These are phyloP conservation scores for Chaunax sp. DNA, from an alignment of 2,797 vertebrate genomes.

Conservation along the genomic window DNA sequence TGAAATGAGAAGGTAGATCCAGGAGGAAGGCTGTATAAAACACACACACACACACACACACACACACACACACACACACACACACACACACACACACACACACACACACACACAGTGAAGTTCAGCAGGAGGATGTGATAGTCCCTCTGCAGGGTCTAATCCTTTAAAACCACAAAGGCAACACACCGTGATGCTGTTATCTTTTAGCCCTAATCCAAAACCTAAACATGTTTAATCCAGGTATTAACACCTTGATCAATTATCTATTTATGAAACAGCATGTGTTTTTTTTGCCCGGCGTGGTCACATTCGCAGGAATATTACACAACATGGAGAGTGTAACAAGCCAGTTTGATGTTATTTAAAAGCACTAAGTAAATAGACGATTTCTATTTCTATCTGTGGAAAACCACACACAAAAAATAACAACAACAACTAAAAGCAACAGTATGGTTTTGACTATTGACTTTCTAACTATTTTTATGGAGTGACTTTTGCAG, in stretches of 20 bases:
- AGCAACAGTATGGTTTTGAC: constrained; percentile 41
- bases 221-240: constrained; percentile 63
- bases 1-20: constrained; percentile 42
- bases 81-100: constrained; percentile 43
- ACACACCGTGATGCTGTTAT: constrained; percentile 63
- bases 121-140: constrained; percentile 48
- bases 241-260: constrained; percentile 61
- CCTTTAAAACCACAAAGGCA: constrained; percentile 66
- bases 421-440: constrained; percentile 41
- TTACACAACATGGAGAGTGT: constrained; percentile 13
- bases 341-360: constrained; percentile 30
- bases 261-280: constrained; percentile 31
- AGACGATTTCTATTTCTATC: constrained; percentile 36
- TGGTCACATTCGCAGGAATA: constrained; percentile 20
- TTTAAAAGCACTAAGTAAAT: constrained; percentile 45
- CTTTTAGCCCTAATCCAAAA: constrained; percentile 66
- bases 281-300: constrained; percentile 1
- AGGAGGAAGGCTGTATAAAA: constrained; percentile 43
- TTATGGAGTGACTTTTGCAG: constrained; percentile 36
- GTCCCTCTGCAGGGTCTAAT: constrained; percentile 63
- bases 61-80: constrained; percentile 8
- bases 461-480: constrained; percentile 60
- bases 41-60: constrained; percentile 45
- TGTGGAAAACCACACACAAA: constrained; percentile 37
- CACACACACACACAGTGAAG: constrained; percentile 31